Base-by-base conservation (phyloP, 2,888 invertebrate genomes). In the Aphelenchoides bicaudatus region DNA sequence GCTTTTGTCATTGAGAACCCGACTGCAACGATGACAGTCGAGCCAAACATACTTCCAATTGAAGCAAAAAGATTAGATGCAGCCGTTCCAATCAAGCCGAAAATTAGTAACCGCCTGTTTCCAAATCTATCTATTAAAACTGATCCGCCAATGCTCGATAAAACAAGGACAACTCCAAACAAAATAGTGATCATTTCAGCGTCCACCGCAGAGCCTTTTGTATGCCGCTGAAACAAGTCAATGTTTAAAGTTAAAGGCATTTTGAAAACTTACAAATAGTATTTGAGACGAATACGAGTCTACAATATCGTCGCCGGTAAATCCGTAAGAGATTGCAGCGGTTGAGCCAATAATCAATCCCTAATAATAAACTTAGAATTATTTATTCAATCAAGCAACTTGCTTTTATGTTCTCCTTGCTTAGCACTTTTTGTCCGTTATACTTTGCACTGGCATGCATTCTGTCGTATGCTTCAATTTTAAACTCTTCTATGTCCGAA, bases 281-380 rank as follows among this genome's bases (percentile, higher is more conserved):
- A 77, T 71, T 25, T 74, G 70, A 2, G 74, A 54, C 3, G 74
- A 74, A 62, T 71, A 77, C 5, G 76, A 75, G 50, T 77, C 77
- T 50, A 77, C 69, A 25, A 77, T 61, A 46, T 77, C 77, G 49
- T 77, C 77, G 2, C 70, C 77, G 1, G 77, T 77, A 59, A 74
- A 75, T 0, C 73, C 68, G 49, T 74, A 77, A 3, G 70, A 70
- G 10, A 69, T 58, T 1, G 71, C 75, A 6, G 76, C 77, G 19
- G 69, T 54, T 5, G 67, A 65, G 25, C 77, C 77, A 10, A 77
- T 68, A 10, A 68, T 19, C 5, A 21, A 23, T 13, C 5, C 19
- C 39, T 30, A 21, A 31, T 23, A 56, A 13, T n/a, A n/a, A n/a
- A n/a, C n/a, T n/a, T n/a, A n/a, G n/a, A n/a, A n/a, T n/a, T n/a